phyloP scores from a whole-genome alignment of 1,140 invertebrate species.

The Drosophila truncata region DNA sequence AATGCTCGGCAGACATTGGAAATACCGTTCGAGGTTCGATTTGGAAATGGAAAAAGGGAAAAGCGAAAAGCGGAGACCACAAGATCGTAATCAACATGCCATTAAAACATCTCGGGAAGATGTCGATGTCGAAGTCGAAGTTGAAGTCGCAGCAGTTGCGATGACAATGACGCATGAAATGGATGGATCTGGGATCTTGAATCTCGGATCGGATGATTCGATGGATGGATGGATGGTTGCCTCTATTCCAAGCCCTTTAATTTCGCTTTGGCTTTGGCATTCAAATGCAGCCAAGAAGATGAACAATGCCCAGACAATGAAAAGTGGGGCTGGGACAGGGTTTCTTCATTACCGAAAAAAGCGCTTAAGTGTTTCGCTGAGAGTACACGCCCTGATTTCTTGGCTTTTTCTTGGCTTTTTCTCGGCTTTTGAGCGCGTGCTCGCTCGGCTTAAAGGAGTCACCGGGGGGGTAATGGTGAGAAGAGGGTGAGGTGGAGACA shows the following conservation, averaged over 20 bases:
- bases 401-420: conserved; percentile 5
- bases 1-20: conserved; percentile 68
- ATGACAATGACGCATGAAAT: conserved; percentile 80
- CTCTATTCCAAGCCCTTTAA: conserved; percentile 54
- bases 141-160: conserved; percentile 35
- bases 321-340: conserved; percentile 53
- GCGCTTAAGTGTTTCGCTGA: conserved; percentile 82
- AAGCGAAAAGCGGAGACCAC: conserved; percentile 72
- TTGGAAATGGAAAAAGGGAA: conserved; percentile 51
- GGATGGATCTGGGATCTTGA: conserved; percentile 53
- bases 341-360: conserved; percentile 71
- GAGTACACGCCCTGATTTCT: conserved; percentile 82
- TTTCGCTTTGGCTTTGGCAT: conserved; percentile 68
- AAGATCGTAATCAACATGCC: conserved; percentile 84
- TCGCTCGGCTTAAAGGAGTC: conserved; percentile 26
- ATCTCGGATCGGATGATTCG: conserved; percentile 34
- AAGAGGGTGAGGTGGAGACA: background rate
- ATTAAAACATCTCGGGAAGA: conserved; percentile 81
- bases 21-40: conserved; percentile 64
- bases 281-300: conserved; percentile 79
- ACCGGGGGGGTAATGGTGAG: background rate
- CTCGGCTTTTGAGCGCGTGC: conserved; percentile 65
- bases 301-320: conserved; percentile 44
- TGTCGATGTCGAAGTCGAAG: conserved; percentile 53
- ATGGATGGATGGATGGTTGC: conserved; percentile 35